Evolutionary conservation across 2,113 vertebrate species (phyloP).

Genomic region (Euleptes europaea): DNA sequence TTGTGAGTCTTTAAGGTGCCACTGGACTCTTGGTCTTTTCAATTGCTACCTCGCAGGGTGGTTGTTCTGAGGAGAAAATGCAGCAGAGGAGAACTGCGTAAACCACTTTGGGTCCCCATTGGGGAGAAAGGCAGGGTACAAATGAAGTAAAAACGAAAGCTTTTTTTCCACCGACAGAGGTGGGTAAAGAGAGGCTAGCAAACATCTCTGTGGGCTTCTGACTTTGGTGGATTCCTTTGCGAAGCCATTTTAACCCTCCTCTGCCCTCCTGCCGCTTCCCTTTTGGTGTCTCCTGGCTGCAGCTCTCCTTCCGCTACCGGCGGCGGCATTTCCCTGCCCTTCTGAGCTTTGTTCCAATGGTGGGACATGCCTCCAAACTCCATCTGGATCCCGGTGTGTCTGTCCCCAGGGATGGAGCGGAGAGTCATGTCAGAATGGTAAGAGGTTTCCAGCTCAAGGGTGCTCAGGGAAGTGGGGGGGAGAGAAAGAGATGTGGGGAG

Average conservation of each 20-base stretch:
- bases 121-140: too few species aligned
- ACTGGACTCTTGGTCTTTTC: too few species aligned
- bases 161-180: not conserved
- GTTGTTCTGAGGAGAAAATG: too few species aligned
- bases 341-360: not conserved
- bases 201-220: not conserved
- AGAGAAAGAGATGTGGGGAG: too few species aligned
- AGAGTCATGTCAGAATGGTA: not conserved
- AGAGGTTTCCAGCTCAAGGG: not conserved
- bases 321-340: not conserved
- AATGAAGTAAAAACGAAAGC: too few species aligned
- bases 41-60: too few species aligned
- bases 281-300: not conserved
- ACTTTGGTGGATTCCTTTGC: not conserved
- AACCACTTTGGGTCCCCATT: too few species aligned
- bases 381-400: not conserved
- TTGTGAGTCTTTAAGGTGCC: too few species aligned
- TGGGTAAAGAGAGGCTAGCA: accelerated
- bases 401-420: not conserved
- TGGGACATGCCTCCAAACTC: not conserved
- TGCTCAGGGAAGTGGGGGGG: not conserved
- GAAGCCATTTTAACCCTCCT: not conserved
- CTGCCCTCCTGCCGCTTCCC: too few species aligned
- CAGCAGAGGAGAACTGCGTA: too few species aligned
- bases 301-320: not conserved